A percentile compares a stretch with the other conserved stretches of the same genome.
phyloP scores from a whole-genome alignment of 2,797 vertebrate species.

The Oophaga sylvatica region DNA sequence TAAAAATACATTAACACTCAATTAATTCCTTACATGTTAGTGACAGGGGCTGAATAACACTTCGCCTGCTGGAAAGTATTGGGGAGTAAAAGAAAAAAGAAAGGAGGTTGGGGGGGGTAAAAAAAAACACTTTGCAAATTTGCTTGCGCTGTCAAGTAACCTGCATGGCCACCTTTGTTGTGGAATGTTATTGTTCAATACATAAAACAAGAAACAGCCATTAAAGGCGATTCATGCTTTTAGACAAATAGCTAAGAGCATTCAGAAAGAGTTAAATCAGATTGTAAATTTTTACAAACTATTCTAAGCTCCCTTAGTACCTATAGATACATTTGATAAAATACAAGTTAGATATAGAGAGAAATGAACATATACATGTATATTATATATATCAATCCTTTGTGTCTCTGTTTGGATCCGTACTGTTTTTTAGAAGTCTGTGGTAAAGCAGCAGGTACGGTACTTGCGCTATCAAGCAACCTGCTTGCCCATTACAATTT shows the following conservation, averaged over 20 bases:
- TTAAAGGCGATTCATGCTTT: not conserved
- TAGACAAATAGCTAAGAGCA: not conserved
- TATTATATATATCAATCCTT: too few relatives aligned
- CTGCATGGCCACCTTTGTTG: conserved; percentile 24
- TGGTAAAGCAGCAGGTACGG: too few relatives aligned
- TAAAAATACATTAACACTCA: conserved; percentile 67
- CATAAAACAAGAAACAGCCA: not conserved
- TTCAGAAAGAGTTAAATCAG: not conserved
- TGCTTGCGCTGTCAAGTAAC: not conserved
- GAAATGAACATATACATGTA: not conserved
- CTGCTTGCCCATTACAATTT: too few relatives aligned
- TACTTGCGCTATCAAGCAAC: too few relatives aligned
- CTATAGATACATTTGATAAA: not conserved
- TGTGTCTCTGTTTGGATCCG: too few relatives aligned
- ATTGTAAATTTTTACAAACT: not conserved
- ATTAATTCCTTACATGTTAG: conserved; percentile 66
- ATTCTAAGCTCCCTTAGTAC: not conserved
- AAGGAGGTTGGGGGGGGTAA: not conserved
- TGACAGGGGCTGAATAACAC: conserved; percentile 55
- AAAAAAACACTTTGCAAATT: conserved; percentile 15
- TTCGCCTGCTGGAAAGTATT: conserved; percentile 35
- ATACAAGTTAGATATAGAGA: not conserved
- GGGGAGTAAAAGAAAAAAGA: not conserved
- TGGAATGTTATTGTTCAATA: not conserved
- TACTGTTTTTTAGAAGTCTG: too few relatives aligned